Percentiles rank a stretch among this genome's conserved stretches.
Conservation (phyloP, 2,113 vertebrate genomes). For the Chionodraco myersi region DNA sequence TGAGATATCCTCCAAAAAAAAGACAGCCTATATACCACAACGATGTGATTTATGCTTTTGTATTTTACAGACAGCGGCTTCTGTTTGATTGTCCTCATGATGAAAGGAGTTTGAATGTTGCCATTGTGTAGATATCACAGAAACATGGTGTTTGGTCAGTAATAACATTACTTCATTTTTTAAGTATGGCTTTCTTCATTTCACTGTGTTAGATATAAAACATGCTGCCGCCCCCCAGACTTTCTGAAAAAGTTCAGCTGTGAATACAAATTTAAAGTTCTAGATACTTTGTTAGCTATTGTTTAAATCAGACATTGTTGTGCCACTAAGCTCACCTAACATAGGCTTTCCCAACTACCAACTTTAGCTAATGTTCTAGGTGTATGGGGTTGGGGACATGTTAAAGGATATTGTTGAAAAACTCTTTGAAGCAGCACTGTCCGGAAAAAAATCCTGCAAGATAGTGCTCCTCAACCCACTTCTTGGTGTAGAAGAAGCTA, state of each 20-base stretch:
- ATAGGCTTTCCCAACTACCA: background rate
- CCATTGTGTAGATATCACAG: background rate
- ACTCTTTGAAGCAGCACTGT: background rate
- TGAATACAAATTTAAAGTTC: background rate
- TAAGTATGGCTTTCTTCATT: background rate
- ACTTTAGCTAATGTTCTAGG: background rate
- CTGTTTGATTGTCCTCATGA: background rate
- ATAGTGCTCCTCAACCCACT: background rate
- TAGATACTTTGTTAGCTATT: background rate
- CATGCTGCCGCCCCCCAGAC: background rate
- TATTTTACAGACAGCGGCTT: background rate
- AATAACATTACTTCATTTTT: background rate
- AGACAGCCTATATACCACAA: background rate
- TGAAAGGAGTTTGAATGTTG: background rate
- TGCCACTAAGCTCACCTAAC: background rate
- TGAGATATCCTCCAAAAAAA: slow-evolving; percentile 24
- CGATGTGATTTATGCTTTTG: background rate
- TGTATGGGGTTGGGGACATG: too few species aligned
- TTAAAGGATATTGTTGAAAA: too few species aligned
- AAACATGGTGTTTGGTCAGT: background rate
- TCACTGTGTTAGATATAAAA: background rate
- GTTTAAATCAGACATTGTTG: background rate
- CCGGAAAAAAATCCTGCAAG: background rate
- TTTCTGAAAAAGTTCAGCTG: background rate
- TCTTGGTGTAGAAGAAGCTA: slow-evolving; percentile 12